Base-by-base conservation (phyloP, 1,140 invertebrate species). In the Tachypleus tridentatus region DNA sequence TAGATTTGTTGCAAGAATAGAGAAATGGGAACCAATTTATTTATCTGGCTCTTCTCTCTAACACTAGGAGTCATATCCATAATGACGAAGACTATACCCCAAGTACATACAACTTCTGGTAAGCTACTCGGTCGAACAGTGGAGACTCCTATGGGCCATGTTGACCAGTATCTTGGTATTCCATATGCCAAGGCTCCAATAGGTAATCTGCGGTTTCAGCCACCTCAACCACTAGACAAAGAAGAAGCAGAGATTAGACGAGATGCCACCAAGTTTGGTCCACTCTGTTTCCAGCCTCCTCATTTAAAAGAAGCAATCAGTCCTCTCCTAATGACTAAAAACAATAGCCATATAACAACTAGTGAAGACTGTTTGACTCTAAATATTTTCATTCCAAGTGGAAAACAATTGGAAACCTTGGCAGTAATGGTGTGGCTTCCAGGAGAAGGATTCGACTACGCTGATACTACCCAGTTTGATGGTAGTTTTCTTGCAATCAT, bases 141-240 rank as follows among this genome's bases (percentile, higher is more conserved):
- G 7, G 3, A 54, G 7, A 54, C 53, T n/a, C 1, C n/a, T 54
- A 8, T 8, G 1, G 53, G 53, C 7, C 7, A 54, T n/a, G 53
- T 54, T n/a, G n/a, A n/a, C 7, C 7, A 54, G 7, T 73, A 65
- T 60, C 60, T 72, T 59, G 71, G 72, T 3, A 66, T 76, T 4
- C 75, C 75, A 0, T 76, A 76, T 58, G 74, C 75, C 47, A 9
- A 64, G 9, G 63, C 72, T 11, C 74, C 74, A 4, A 50, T 70
- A 7, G 73, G 70, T 10, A 29, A 58, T 9, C 53, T 63, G 3
- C 60, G 75, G 60, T 76, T 75, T 57, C 51, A 63, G 60, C 63
- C 57, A 4, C 66, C 71, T 3, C 7, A 62, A 10, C n/a, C 51
- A 6, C 6, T 69, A 1, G 9, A 52, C 6, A 6, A 50, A 0